These are phyloP conservation scores for Cerceris ruficornis DNA, from an alignment of 2,888 invertebrate species.

Conservation along the genomic window DNA sequence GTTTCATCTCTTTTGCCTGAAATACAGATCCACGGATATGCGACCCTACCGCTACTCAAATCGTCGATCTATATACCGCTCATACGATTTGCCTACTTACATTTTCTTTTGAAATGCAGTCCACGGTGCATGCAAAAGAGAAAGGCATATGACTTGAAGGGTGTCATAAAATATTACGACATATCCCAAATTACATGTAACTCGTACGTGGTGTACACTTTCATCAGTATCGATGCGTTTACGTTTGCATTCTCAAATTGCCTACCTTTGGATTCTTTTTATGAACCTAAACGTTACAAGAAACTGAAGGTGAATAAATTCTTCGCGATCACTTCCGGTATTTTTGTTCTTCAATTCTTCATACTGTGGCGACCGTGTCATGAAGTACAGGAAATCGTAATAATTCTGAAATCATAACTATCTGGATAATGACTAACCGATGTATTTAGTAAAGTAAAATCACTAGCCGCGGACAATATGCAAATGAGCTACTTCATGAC, in stretches of 20 bases:
- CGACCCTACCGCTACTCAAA: conserved; percentile 84
- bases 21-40: conserved; percentile 45
- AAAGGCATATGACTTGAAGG: conserved; percentile 86
- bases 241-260: conserved; percentile 83
- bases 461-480: too few species aligned
- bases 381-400: too few species aligned
- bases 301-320: too few species aligned
- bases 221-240: conserved; percentile 72
- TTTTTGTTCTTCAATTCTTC: too few species aligned
- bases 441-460: too few species aligned
- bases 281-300: background rate
- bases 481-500: too few species aligned
- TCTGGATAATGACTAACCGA: too few species aligned
- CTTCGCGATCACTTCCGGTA: too few species aligned
- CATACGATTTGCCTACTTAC: conserved; percentile 84
- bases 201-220: conserved; percentile 84
- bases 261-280: conserved; percentile 75
- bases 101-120: conserved; percentile 84
- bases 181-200: conserved; percentile 84
- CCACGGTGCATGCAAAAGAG: conserved; percentile 88
- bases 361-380: too few species aligned
- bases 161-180: conserved; percentile 89
- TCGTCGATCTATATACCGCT: conserved; percentile 84
- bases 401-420: too few species aligned
- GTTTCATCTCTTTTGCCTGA: too few species aligned